phyloP scores from a whole-genome alignment of 2,113 vertebrate genomes.

The Pyxicephalus adspersus region DNA sequence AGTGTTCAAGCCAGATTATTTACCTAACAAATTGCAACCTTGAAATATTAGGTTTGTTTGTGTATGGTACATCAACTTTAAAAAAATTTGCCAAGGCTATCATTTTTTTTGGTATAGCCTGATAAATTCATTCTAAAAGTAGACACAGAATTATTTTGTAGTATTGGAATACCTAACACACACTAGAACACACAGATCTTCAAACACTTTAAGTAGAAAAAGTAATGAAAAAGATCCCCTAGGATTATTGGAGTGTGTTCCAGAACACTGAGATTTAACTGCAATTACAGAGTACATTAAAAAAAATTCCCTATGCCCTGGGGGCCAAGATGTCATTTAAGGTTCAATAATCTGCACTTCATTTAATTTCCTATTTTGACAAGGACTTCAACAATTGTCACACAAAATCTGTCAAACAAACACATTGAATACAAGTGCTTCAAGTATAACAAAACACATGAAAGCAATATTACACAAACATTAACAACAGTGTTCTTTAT shows the following conservation, averaged over 20 bases:
- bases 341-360: constrained; percentile 9
- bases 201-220: neutral
- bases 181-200: neutral
- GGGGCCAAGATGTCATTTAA: constrained; percentile 29
- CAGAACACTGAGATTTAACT: neutral
- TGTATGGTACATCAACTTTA: too few species aligned
- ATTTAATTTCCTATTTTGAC: constrained; percentile 1
- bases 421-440: neutral
- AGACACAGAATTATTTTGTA: neutral
- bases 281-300: constrained; percentile 26
- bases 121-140: too few species aligned
- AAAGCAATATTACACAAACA: too few species aligned
- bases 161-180: neutral
- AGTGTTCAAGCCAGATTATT: too few species aligned
- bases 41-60: too few species aligned
- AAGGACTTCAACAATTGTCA: constrained; percentile 1
- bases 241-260: constrained; percentile 8
- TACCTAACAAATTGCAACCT: too few species aligned
- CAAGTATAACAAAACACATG: neutral
- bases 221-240: neutral
- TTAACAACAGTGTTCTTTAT: too few species aligned
- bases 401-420: constrained; percentile 13
- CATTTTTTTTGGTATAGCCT: too few species aligned
- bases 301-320: constrained; percentile 7
- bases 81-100: too few species aligned